These are phyloP conservation scores for Uria lomvia DNA, from an alignment of 2,113 vertebrate species.

Conservation along the genomic window DNA sequence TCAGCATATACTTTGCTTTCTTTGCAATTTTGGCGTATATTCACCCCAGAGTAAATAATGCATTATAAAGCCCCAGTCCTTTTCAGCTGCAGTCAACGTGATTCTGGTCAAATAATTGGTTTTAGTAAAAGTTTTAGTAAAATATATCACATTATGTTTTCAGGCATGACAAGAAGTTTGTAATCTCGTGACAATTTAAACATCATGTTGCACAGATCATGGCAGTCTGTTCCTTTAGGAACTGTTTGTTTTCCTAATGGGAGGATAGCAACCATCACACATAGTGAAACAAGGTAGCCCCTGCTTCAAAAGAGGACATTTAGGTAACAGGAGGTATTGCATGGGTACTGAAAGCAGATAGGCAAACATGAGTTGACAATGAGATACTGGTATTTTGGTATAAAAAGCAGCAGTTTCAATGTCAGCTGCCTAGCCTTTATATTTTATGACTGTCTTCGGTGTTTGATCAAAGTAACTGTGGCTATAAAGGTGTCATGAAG, in stretches of 20 bases:
- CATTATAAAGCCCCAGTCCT: not conserved
- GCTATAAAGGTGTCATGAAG: not conserved
- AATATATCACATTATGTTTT: not conserved
- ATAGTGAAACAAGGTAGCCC: not conserved
- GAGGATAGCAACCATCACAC: not conserved
- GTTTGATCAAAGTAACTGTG: not conserved
- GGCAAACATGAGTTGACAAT: not conserved
- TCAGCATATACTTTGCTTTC: not conserved
- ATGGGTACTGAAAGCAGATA: not conserved
- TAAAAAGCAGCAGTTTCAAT: not conserved
- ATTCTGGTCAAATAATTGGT: not conserved
- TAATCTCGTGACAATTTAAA: not conserved
- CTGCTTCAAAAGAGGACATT: not conserved
- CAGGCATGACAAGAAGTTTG: not conserved
- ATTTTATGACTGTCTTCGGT: not conserved
- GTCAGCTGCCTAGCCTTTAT: not conserved
- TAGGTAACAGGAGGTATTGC: not conserved
- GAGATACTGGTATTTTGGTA: not conserved
- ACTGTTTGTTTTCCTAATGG: not conserved
- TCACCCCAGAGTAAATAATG: not conserved
- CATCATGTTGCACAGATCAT: not conserved
- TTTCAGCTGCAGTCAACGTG: not conserved
- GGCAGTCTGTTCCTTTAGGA: not conserved
- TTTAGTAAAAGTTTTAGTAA: not conserved
- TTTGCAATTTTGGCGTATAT: not conserved